Percentiles rank a stretch among this genome's conserved stretches.
Evolutionary conservation across 2,113 vertebrate species (phyloP).

Genomic region (Ranitomeya imitator): DNA sequence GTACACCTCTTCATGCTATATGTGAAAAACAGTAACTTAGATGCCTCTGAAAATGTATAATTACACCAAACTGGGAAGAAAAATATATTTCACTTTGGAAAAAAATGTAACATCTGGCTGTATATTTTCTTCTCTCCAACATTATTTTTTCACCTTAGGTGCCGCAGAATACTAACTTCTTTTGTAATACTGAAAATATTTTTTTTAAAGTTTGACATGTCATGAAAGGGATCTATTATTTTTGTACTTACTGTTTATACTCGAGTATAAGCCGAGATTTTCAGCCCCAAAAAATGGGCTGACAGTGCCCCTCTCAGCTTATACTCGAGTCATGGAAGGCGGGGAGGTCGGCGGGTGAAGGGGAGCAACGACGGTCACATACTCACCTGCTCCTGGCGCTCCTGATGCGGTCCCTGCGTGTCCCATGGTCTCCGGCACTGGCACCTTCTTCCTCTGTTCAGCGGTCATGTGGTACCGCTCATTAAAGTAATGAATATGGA

Average conservation of each 20-base stretch:
- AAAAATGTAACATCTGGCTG: slow-evolving; percentile 39
- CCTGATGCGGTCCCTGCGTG: no score
- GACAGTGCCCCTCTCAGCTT: no score
- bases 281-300: no score
- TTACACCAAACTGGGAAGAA: slow-evolving; percentile 18
- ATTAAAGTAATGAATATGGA: no score
- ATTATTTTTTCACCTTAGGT: slow-evolving; percentile 33
- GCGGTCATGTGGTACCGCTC: no score
- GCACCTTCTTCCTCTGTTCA: no score
- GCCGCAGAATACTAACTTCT: slow-evolving; percentile 21
- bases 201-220: not conserved
- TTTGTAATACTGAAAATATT: slow-evolving; percentile 1
- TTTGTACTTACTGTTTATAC: not conserved
- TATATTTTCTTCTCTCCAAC: slow-evolving; percentile 28
- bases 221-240: not conserved
- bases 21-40: slow-evolving; percentile 5
- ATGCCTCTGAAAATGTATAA: slow-evolving; percentile 3
- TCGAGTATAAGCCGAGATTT: no score
- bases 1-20: not conserved
- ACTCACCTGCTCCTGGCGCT: no score
- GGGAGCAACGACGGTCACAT: no score
- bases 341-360: no score
- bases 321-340: no score
- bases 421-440: no score
- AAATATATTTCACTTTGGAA: slow-evolving; percentile 29